Evolutionary conservation across 2,888 invertebrate genomes (phyloP), one percentile per base, ranked within the genome.

Genomic region (Dysmachus trigonus): DNA sequence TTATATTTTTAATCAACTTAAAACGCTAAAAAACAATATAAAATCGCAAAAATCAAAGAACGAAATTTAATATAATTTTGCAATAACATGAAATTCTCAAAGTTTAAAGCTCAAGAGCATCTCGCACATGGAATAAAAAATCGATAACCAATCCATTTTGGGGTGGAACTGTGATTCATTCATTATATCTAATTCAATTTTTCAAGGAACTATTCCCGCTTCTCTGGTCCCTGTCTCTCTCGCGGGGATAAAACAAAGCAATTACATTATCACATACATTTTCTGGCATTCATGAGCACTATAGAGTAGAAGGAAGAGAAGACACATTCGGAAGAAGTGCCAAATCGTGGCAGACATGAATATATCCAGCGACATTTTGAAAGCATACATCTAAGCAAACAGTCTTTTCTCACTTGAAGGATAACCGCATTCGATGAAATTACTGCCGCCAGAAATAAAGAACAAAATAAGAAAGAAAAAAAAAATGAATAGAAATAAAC

Each of bases 151-250:
- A 89, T 89, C 89, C 89, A 88, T 88, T 89, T 89, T 87, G 87
- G 62, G 62, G 87, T 88, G 87, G 87, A 88, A 88, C 87, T 88
- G 88, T 88, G 88, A 89, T 88, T 89, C 88, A 89, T 89, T 89
- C 89, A 89, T 89, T 89, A 89, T 88, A 89, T 89, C 88, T 89
- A 89, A 89, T 89, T 88, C 89, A 89, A 89, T 89, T 88, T 88
- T 88, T 88, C 87, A 86, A 51, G 73, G 85, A 73, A 72, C 85
- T 86, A 62, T 38, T 72, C 73, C 53, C 83, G 47, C 86, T 86
- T 86, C 86, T 86, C 87, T 86, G 38, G 13, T 85, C 84, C 79
- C 86, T 83, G 84, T 86, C 62, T 86, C 62, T 86, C 87, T 86
- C 86, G 86, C 87, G 86, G 76, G 88, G 88, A 88, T 89, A 88